Evolutionary conservation across 2,888 invertebrate genomes (phyloP).

Genomic region (Diplazon laetatorius): DNA sequence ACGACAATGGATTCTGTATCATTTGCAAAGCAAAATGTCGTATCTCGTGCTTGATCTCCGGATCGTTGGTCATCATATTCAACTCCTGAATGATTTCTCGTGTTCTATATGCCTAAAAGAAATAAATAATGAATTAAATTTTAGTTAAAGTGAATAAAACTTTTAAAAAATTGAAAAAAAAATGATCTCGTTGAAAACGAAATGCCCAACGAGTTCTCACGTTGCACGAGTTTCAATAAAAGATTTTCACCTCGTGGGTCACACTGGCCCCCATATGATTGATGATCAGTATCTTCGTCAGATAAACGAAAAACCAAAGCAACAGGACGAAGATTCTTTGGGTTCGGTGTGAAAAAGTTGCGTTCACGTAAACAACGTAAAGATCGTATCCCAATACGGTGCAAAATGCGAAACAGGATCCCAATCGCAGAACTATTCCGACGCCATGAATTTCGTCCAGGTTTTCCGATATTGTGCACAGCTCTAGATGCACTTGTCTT

Average conservation of each 20-base stretch:
- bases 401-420: constrained; percentile 46
- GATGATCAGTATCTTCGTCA: background rate
- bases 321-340: constrained; percentile 12
- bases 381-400: constrained; percentile 42
- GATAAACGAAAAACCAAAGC: constrained; percentile 17
- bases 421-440: constrained; percentile 59
- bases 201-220: too few relatives aligned
- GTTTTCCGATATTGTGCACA: constrained; percentile 61
- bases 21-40: constrained; percentile 68
- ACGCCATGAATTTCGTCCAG: constrained; percentile 55
- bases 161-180: too few relatives aligned
- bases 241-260: background rate
- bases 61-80: constrained; percentile 47
- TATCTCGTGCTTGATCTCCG: constrained; percentile 57
- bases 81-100: constrained; percentile 64
- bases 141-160: too few relatives aligned
- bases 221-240: background rate
- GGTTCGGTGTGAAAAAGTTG: background rate
- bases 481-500: constrained; percentile 70
- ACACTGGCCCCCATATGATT: constrained; percentile 10
- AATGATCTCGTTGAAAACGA: background rate
- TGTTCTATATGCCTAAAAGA: constrained; percentile 53
- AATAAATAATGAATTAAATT: too few relatives aligned
- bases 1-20: constrained; percentile 63
- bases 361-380: constrained; percentile 12